Conservation (phyloP, 1,140 invertebrate species). For the Trachymyrmex cornetzi region DNA sequence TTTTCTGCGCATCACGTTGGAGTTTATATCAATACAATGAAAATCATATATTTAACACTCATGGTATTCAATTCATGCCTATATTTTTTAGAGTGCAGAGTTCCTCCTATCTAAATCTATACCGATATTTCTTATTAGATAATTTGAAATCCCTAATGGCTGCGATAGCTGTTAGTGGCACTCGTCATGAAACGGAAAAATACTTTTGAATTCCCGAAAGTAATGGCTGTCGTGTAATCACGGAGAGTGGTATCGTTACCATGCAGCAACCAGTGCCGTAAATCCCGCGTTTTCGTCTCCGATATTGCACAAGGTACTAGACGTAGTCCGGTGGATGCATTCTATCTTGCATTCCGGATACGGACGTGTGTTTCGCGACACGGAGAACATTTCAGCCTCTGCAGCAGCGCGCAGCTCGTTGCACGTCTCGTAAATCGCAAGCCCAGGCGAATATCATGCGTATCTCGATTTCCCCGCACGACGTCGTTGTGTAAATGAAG, state of each 20-base stretch:
- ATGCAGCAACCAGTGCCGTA: constrained; percentile 36
- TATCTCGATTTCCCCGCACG: constrained; percentile 58
- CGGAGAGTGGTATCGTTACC: constrained; percentile 49
- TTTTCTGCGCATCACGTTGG: too few species aligned
- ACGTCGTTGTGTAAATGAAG: not conserved
- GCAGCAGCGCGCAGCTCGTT: not conserved
- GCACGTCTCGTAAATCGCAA: constrained; percentile 69
- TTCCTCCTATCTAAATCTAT: not conserved
- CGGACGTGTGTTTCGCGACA: constrained; percentile 55
- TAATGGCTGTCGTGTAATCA: constrained; percentile 47
- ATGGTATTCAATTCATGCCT: too few species aligned
- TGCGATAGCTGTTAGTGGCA: constrained; percentile 5
- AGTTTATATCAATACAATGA: too few species aligned
- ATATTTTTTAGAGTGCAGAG: too few species aligned
- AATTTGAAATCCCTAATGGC: not conserved
- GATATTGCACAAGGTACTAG: constrained; percentile 44
- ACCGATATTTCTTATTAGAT: not conserved
- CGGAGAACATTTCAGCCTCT: constrained; percentile 43
- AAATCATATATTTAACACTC: too few species aligned
- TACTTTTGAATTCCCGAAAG: constrained; percentile 46
- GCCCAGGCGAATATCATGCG: constrained; percentile 46
- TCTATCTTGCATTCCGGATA: constrained; percentile 60
- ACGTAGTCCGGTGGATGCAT: not conserved
- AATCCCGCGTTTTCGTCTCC: constrained; percentile 58
- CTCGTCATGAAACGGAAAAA: constrained; percentile 32